A percentile compares a stretch with the other conserved stretches of the same genome.
Conservation (phyloP, 2,797 vertebrate species). For the Lithobates pipiens region DNA sequence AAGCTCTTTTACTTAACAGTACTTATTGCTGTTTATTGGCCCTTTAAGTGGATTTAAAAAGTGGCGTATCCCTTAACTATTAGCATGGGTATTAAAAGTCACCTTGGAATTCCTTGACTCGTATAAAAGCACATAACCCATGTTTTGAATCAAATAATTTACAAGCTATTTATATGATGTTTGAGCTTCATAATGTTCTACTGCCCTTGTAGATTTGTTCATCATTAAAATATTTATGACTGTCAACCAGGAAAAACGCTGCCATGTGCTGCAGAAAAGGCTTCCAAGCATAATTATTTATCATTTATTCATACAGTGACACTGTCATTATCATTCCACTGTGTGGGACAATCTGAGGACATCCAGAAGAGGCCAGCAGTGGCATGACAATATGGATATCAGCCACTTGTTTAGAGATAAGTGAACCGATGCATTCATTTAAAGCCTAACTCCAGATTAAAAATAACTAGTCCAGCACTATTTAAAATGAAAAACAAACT, state of each 20-base stretch:
- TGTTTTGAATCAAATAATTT: slow-evolving; percentile 13
- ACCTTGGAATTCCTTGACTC: slow-evolving; percentile 1
- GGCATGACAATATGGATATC: slow-evolving; percentile 5
- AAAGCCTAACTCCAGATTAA: too few relatives aligned
- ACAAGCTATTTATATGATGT: slow-evolving; percentile 21
- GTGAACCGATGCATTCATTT: not conserved
- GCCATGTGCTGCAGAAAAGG: slow-evolving; percentile 43
- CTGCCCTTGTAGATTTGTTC: slow-evolving; percentile 53
- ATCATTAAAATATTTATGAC: slow-evolving; percentile 57
- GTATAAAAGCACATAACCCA: not conserved
- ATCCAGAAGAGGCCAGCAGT: not conserved
- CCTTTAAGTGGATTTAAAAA: not conserved
- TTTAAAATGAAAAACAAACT: too few relatives aligned
- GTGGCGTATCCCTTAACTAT: not conserved
- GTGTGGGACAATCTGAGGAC: slow-evolving; percentile 8
- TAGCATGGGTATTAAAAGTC: not conserved
- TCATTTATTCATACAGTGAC: slow-evolving; percentile 54
- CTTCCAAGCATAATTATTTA: slow-evolving; percentile 60
- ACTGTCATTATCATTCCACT: slow-evolving; percentile 56
- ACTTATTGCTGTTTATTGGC: not conserved
- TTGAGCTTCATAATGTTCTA: slow-evolving; percentile 33
- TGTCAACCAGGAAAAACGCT: slow-evolving; percentile 54
- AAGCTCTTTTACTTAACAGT: not conserved
- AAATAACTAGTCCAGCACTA: too few relatives aligned
- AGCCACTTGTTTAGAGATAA: not conserved